phyloP scores from a whole-genome alignment of 2,888 invertebrate species.

The Spicauda simplicius region DNA sequence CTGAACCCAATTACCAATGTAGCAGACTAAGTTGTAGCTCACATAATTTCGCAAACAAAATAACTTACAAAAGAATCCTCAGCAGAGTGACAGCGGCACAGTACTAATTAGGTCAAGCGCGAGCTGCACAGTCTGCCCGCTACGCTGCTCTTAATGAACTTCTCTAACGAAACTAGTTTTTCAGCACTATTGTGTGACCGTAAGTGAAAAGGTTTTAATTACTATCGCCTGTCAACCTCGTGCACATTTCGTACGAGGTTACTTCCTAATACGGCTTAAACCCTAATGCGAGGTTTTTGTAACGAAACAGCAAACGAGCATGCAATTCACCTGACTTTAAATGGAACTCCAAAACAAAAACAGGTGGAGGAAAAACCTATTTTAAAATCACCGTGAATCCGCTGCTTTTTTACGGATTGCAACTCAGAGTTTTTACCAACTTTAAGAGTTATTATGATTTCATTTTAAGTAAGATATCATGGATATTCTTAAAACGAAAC shows the following conservation, averaged over 20 bases:
- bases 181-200: slow-evolving; percentile 38
- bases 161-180: slow-evolving; percentile 42
- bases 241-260: not conserved
- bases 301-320: too few species aligned
- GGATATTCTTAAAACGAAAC: too few species aligned
- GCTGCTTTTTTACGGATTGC: too few species aligned
- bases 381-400: too few species aligned
- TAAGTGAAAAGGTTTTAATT: slow-evolving; percentile 36
- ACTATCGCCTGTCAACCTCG: slow-evolving; percentile 21
- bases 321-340: too few species aligned
- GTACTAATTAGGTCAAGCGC: slow-evolving; percentile 50
- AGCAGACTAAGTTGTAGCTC: not conserved
- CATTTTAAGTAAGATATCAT: too few species aligned
- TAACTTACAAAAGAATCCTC: slow-evolving; percentile 22
- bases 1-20: not conserved
- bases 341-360: too few species aligned
- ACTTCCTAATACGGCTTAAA: not conserved
- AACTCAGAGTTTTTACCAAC: too few species aligned
- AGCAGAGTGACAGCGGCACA: slow-evolving; percentile 19
- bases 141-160: slow-evolving; percentile 41
- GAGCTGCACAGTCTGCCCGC: slow-evolving; percentile 29
- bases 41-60: not conserved
- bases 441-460: too few species aligned
- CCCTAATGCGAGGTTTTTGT: too few species aligned
- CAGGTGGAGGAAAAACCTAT: too few species aligned